Evolutionary conservation across 2,888 invertebrate species (phyloP), one percentile per base, ranked within the genome.

Genomic region (Eretmocerus hayati): DNA sequence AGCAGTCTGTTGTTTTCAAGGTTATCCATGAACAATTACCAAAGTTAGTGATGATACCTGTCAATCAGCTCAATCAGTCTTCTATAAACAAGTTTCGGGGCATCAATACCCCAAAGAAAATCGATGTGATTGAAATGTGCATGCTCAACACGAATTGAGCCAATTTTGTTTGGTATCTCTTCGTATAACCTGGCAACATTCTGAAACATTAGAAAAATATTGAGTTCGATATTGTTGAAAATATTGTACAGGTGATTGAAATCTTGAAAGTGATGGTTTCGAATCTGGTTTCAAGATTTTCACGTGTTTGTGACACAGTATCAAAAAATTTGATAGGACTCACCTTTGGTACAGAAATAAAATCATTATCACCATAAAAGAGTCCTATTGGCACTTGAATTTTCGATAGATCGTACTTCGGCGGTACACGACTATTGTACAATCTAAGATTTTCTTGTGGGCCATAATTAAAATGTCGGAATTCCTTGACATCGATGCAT

Each of bases 391-490:
- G 85, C 15, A 79, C 70, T 11, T 77, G 77, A 43, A 86, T 78
- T 50, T 77, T 77, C n/a, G 74, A 70, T 13, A 85, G 30, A 43
- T 81, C 75, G 59, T 86, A 87, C 46, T 74, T 70, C 0, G 85
- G 85, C 1, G 86, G 84, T 1, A 59, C 61, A 1, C 61, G 56
- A 1, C 69, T 74, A 5, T 82, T 81, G 57, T 87, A 87, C 49
- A 74, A 62, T 48, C 65, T 65, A 31, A 77, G 54, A 63, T 87
- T 87, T 13, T 74, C 77, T 30, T 8, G 30, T 0, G 64, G 48
- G 0, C 87, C 88, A 59, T 81, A 86, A 65, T 90, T 86, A 58
- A 77, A 89, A 62, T 77, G 78, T 59, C 80, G 80, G 58, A 86
- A 86, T 48, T 74, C 73, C 1, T 77, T 78, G 8, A 68, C 73